Evolutionary conservation across 2,113 vertebrate species (phyloP), one percentile per base, ranked within the genome.

Genomic region (Rattus rattus): DNA sequence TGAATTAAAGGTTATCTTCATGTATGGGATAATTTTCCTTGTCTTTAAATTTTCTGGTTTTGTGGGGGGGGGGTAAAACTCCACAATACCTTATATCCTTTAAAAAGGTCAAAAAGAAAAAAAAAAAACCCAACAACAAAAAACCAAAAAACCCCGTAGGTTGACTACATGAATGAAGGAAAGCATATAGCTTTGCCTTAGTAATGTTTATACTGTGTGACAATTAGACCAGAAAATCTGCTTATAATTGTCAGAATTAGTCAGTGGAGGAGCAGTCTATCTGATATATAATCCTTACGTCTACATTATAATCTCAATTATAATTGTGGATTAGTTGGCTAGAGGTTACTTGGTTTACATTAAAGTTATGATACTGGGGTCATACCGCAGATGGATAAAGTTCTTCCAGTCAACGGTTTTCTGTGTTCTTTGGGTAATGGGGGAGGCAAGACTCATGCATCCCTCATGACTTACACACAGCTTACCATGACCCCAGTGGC

Each of bases 361-460:
- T 59, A 65, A 79, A 52, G 73, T 86, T 80, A 67, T 61, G 49
- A 75, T 70, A 59, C 5, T 65, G 49, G 52, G 59, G 65, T 73
- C 73, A 87, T 75, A 80, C 92, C 61, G 94, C 52, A 63, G 90
- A 93, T 28, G 33, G 47, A 33, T 72, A 59, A 22, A 36, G 85
- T 69, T 88, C 65, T 92, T 96, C 49, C 59, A 81, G 94, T 90
- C 63, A 73, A 76, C 63, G 91, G 59, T 85, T 90, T 97, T 86
- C 69, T 93, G 61, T 63, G 87, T 88, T 65, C 89, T 43, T 73
- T 43, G 28, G 75, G 67, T 94, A n/a, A 89, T 3, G 59, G 73
- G 94, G 90, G 39, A 95, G 47, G 28, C 2, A 13, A 90, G 88
- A 36, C 69, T 72, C 22, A 8, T 12, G n/a, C n/a, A 80, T 19